Evolutionary conservation across 2,113 vertebrate genomes (phyloP).

Genomic region (Cyanoliseus patagonus): DNA sequence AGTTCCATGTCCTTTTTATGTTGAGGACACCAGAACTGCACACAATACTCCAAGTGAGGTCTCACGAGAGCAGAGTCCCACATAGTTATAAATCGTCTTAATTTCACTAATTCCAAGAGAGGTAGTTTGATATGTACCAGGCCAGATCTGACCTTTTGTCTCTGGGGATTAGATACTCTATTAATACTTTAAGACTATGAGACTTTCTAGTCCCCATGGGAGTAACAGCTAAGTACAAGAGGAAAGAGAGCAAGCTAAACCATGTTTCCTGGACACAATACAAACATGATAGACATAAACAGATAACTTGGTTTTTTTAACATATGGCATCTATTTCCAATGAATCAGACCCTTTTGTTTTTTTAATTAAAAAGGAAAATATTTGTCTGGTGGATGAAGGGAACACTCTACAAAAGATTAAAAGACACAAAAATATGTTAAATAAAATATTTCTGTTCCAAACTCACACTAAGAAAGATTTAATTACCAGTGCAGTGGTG

Average conservation of each 20-base stretch:
- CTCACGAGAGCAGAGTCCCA: neutral
- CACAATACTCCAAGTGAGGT: too few species aligned
- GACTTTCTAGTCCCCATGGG: neutral
- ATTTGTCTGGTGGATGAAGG: neutral
- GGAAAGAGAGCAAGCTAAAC: neutral
- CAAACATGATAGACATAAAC: neutral
- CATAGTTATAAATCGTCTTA: neutral
- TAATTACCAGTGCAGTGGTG: neutral
- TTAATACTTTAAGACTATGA: neutral
- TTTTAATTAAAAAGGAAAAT: neutral
- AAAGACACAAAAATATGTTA: neutral
- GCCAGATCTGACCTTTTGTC: neutral
- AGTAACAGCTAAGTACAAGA: neutral
- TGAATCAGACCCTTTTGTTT: neutral
- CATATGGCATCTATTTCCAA: neutral
- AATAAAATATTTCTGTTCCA: slow-evolving; percentile 9
- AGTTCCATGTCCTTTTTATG: too few species aligned
- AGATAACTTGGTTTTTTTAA: neutral
- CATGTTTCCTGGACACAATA: neutral
- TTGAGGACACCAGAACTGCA: too few species aligned
- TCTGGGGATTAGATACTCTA: neutral
- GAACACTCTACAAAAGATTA: neutral
- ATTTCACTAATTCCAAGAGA: neutral
- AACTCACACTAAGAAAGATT: neutral
- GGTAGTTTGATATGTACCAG: neutral